Evolutionary conservation across 2,113 vertebrate species (phyloP).

Genomic region (Arizona elegans): DNA sequence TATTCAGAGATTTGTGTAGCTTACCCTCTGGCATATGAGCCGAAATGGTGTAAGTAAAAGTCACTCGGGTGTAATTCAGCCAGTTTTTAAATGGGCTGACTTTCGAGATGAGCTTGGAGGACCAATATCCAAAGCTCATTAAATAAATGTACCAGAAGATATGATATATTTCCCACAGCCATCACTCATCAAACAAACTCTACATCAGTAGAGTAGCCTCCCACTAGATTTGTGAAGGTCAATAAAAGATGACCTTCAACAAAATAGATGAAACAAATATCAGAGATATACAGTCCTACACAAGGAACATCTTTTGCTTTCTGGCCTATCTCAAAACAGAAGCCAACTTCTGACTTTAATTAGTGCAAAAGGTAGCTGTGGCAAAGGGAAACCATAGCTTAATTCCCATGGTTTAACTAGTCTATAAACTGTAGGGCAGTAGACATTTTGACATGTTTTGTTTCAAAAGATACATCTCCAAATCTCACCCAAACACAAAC

Average conservation of each 20-base stretch:
- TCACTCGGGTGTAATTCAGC: constrained; percentile 22
- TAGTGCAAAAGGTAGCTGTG: neutral
- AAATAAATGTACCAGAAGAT: constrained; percentile 40
- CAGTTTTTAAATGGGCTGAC: constrained; percentile 24
- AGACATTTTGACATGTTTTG: neutral
- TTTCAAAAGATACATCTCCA: neutral
- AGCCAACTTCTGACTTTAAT: neutral
- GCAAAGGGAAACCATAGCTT: neutral
- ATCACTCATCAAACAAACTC: neutral
- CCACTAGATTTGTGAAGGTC: neutral
- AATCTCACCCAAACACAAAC: neutral
- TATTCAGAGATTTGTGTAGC: constrained; percentile 7
- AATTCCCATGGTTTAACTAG: neutral
- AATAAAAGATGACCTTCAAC: constrained; percentile 14
- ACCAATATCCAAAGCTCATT: constrained; percentile 38
- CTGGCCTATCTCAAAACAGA: constrained; percentile 5
- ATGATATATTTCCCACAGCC: neutral
- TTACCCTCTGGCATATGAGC: constrained; percentile 1
- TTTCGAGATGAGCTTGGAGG: constrained; percentile 32
- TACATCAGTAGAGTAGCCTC: neutral
- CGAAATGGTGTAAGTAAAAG: constrained; percentile 11
- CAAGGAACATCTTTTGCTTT: neutral
- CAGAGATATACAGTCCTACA: neutral
- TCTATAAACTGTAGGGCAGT: neutral
- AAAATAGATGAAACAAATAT: neutral